phyloP scores from a whole-genome alignment of 2,888 invertebrate species.

The Tholera decimalis region DNA sequence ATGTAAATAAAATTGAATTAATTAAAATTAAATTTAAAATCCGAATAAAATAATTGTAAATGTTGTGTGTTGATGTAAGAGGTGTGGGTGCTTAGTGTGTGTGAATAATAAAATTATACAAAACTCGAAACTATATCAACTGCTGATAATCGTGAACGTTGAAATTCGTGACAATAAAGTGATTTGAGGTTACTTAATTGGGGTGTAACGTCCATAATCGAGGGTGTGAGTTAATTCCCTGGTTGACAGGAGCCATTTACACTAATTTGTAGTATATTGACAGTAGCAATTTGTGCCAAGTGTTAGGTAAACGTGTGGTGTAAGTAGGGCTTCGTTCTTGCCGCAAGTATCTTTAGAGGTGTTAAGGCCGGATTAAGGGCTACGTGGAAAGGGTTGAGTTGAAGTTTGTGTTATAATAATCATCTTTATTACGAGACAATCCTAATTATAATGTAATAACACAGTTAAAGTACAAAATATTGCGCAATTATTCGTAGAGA shows the following conservation, averaged over 20 bases:
- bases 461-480: no score
- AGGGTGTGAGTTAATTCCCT: not conserved
- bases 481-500: no score
- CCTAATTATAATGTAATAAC: no score
- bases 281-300: conserved; percentile 16
- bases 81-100: no score
- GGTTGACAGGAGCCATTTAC: conserved; percentile 1
- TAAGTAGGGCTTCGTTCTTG: not conserved
- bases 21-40: no score
- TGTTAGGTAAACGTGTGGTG: conserved; percentile 11
- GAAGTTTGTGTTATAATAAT: not conserved
- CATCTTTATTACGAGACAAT: no score
- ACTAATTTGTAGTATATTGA: conserved; percentile 7
- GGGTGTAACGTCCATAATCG: conserved; percentile 7
- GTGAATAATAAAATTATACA: no score
- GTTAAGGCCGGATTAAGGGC: conserved; percentile 1
- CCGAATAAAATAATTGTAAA: no score
- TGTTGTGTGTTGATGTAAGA: no score
- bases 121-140: not conserved
- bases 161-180: conserved; percentile 1
- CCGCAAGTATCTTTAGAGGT: conserved; percentile 10
- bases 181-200: conserved; percentile 23
- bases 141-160: not conserved
- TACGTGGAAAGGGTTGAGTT: not conserved
- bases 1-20: no score